Evolutionary conservation across 2,797 vertebrate genomes (phyloP).

Genomic region (Neopelma chrysocephalum): DNA sequence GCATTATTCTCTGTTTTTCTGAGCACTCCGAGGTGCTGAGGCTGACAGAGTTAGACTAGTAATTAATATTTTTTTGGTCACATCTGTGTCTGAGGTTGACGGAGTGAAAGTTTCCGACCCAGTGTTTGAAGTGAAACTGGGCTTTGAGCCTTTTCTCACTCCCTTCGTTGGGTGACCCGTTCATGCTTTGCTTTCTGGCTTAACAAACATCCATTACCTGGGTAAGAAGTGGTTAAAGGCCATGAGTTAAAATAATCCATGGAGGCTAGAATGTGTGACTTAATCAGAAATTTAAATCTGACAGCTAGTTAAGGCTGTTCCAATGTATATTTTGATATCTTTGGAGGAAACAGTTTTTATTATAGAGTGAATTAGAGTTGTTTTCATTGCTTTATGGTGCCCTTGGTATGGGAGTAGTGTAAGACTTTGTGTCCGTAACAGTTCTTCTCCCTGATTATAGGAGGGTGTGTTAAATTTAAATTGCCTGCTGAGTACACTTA

Average conservation of each 20-base stretch:
- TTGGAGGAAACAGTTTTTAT: background rate
- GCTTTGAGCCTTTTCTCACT: background rate
- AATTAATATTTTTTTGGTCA: background rate
- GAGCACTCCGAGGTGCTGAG: rapidly evolving
- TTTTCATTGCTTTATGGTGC: background rate
- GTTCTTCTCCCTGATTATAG: background rate
- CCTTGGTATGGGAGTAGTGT: background rate
- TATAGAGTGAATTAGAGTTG: background rate
- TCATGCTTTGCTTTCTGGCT: background rate
- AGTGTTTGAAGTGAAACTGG: background rate
- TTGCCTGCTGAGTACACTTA: background rate
- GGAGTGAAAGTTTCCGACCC: background rate
- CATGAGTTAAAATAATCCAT: background rate
- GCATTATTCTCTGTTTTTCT: background rate
- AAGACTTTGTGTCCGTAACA: background rate
- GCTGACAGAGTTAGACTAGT: background rate
- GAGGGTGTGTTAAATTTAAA: background rate
- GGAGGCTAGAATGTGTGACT: background rate
- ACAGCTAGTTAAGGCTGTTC: background rate
- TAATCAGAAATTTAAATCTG: background rate
- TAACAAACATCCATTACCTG: background rate
- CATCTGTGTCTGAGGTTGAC: background rate
- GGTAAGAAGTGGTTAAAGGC: background rate
- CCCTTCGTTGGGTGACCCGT: background rate
- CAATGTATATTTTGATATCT: background rate